Evolutionary conservation across 64 coral and sea anemone species (phyloP).

Genomic region (Dendronephthya gigantea): DNA sequence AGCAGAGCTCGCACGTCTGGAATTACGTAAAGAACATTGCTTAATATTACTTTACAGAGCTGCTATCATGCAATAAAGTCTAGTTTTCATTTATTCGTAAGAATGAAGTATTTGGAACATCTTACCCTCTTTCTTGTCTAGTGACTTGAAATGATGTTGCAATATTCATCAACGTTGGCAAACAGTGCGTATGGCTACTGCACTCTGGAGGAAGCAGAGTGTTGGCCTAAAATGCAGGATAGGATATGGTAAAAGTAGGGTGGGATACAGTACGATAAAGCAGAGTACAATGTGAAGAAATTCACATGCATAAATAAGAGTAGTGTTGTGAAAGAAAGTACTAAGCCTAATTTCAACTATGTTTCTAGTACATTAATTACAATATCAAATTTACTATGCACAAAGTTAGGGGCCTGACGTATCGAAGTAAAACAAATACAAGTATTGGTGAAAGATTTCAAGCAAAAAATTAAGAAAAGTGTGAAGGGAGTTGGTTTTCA

Average conservation of each 20-base stretch:
- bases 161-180: conserved; percentile 81
- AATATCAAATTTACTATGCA: not conserved
- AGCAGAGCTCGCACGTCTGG: conserved; percentile 83
- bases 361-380: no score
- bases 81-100: not conserved
- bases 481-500: no score
- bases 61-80: not conserved
- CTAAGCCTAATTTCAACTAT: no score
- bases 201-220: conserved; percentile 82
- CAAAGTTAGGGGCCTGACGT: no score
- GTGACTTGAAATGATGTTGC: conserved; percentile 91
- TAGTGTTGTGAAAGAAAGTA: no score
- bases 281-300: no score
- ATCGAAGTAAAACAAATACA: no score
- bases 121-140: conserved; percentile 63
- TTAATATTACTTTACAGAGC: not conserved
- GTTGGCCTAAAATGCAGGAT: conserved; percentile 61
- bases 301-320: no score
- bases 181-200: conserved; percentile 83
- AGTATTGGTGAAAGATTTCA: no score
- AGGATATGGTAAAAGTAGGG: not conserved
- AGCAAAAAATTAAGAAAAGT: no score
- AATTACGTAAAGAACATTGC: not conserved
- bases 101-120: no score
- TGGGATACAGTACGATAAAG: not conserved